Evolutionary conservation across 2,797 vertebrate genomes (phyloP), one percentile per base, ranked within the genome.

Genomic region (Hippoglossus hippoglossus): DNA sequence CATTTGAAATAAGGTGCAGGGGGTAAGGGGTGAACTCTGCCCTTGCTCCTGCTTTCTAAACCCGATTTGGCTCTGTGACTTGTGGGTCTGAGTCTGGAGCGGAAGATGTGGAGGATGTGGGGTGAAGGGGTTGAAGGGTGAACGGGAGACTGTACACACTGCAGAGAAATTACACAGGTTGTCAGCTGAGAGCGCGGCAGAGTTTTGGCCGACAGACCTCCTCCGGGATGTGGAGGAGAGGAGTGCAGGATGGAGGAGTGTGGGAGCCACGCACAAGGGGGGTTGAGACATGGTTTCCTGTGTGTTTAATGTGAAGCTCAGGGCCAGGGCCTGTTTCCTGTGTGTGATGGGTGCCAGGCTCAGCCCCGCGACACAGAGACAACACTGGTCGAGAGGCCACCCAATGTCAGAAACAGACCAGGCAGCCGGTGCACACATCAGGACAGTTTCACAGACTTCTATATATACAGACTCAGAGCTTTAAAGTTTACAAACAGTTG

Each of bases 291-390:
- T 61, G 51, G 85, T 85, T 94, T 94, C 93, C 94, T 92, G 92
- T 90, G 90, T 92, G 89, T 90, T 91, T 92, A 87, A 92, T 89
- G 88, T 92, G 84, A 79, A 89, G 80, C 85, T 88, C 82, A 84
- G 82, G 77, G 85, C 87, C 84, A 79, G 84, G 81, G 88, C 81
- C 89, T 91, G 92, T 89, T 93, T 94, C 93, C 92, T 93, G 91
- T 89, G 90, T 90, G 82, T 93, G 92, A 93, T 92, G 92, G 92
- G 92, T 94, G 87, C 92, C 92, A 93, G 93, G 87, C 85, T 85
- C 74, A 46, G 67, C 78, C 78, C 71, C 83, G 83, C 57, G 60
- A 79, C 80, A 81, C 58, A 80, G 70, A 81, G 75, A 80, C 85
- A 89, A 83, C 80, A 83, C 63, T 11, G 64, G 62, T 49, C 15